Evolutionary conservation across 2,113 vertebrate genomes (phyloP), one percentile per base, ranked within the genome.

Genomic region (Macheiramphus alcinus): DNA sequence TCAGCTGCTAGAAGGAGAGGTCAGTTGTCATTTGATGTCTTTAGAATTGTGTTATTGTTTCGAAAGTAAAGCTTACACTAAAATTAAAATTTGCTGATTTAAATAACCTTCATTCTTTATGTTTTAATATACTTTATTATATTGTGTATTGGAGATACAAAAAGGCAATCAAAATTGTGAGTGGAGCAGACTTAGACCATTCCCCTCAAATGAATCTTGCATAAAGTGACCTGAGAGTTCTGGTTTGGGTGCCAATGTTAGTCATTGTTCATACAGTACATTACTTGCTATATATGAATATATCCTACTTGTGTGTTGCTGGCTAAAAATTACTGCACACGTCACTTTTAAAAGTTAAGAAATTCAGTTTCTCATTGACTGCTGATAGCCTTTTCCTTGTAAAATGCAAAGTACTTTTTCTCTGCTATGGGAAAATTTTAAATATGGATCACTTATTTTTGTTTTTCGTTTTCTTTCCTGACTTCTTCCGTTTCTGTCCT

Each of bases 1-100:
- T 15, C 78, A 93, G 82, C 93, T 95, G 62, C 92, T 80, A 80
- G 81, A 68, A 94, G 76, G 82, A 90, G 88, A 88, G 74, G 26
- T 31, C 66, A 31, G 43, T 91, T 95, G 65, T 90, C 29, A 63
- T 82, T 90, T 78, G 13, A 53, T 74, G 29, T 45, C 40, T 80
- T 86, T 16, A 13, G 50, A 61, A 40, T 25, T 55, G 11, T 45
- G 12, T 27, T 76, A 11, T 32, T 83, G 62, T 63, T 83, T 89
- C 26, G 36, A 50, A 45, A 71, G 29, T 56, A 50, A 65, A 47
- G 22, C 32, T 40, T 40, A 52, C 3, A 42, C 2, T 42, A 40
- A 83, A 80, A 89, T 67, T 50, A 62, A 91, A 56, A 83, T 68
- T 9, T 65, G 19, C 7, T 73, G 0, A 32, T 78, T 72, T 73